These are phyloP conservation scores for Pelecanoides urinatrix DNA, from an alignment of 2,113 vertebrate species.

Conservation along the genomic window DNA sequence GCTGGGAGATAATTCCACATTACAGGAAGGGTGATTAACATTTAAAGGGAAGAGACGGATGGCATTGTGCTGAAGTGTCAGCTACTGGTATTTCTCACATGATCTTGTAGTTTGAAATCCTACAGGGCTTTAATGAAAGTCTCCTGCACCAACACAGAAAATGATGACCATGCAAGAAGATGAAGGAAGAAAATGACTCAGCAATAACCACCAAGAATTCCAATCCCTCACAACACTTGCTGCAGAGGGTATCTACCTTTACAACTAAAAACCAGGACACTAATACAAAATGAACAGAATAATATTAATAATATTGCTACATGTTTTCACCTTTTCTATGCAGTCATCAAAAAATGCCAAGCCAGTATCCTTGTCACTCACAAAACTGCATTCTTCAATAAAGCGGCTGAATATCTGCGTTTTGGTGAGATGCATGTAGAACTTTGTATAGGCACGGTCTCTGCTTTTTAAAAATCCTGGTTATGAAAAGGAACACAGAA, in stretches of 20 bases:
- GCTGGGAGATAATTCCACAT: not conserved
- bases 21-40: not conserved
- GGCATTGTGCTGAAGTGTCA: not conserved
- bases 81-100: not conserved
- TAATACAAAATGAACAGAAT: not conserved
- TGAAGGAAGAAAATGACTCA: not conserved
- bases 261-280: not conserved
- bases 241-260: not conserved
- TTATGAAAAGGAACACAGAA: slow-evolving; percentile 29
- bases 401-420: slow-evolving; percentile 99
- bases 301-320: not conserved
- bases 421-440: slow-evolving; percentile 92
- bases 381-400: slow-evolving; percentile 98
- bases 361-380: slow-evolving; percentile 98
- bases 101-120: not conserved
- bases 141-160: not conserved
- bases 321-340: slow-evolving; percentile 90
- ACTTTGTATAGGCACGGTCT: slow-evolving; percentile 94
- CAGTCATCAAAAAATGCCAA: slow-evolving; percentile 99
- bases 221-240: not conserved
- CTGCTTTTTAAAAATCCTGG: slow-evolving; percentile 95
- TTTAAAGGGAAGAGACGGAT: not conserved
- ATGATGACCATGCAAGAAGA: not conserved
- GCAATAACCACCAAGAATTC: not conserved
- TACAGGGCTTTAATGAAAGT: not conserved